phyloP scores from a whole-genome alignment of 2,113 vertebrate genomes.

The Ailuropoda melanoleuca region DNA sequence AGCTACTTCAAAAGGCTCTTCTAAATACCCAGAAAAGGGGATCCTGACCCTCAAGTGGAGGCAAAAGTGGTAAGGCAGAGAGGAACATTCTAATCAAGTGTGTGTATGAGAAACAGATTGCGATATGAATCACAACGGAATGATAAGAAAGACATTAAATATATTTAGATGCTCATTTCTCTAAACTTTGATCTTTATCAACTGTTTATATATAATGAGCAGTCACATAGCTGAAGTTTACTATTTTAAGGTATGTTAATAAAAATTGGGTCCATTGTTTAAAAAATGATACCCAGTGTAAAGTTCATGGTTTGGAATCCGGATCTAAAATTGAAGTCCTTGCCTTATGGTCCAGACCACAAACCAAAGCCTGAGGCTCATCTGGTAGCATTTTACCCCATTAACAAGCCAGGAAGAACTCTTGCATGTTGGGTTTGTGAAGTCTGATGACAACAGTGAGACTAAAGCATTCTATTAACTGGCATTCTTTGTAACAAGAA shows the following conservation, averaged over 20 bases:
- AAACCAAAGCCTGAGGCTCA: neutral
- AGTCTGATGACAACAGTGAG: neutral
- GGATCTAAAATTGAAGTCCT: neutral
- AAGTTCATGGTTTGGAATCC: conserved; percentile 20
- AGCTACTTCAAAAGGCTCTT: neutral
- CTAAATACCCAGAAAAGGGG: neutral
- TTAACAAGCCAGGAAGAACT: neutral
- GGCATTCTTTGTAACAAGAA: neutral
- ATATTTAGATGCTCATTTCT: neutral
- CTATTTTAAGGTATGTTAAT: neutral
- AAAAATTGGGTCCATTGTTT: neutral
- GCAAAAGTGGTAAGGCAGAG: neutral
- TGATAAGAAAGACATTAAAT: neutral
- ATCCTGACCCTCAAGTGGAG: neutral
- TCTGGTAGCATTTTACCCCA: neutral
- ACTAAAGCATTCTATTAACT: neutral
- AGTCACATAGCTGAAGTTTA: neutral
- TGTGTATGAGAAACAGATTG: neutral
- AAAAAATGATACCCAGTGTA: neutral
- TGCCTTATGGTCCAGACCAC: neutral
- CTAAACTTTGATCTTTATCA: conserved; percentile 3
- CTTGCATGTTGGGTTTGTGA: neutral
- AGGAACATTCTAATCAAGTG: neutral
- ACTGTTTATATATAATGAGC: neutral
- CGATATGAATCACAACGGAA: neutral